phyloP scores from a whole-genome alignment of 1,140 invertebrate genomes.

The Drosophila pseudoananassae region DNA sequence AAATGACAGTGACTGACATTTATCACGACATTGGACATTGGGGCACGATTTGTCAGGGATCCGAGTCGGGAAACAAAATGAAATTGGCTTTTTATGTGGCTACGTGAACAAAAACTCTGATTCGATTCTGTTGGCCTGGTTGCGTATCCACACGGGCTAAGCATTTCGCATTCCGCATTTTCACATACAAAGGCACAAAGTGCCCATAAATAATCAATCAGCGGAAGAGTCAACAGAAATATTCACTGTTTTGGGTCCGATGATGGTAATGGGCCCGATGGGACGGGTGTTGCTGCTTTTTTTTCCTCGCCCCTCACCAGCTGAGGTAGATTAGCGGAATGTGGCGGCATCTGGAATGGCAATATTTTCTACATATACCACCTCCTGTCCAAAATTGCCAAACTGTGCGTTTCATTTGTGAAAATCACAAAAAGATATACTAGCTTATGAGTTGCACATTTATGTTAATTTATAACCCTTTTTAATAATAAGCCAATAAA shows the following conservation, averaged over 20 bases:
- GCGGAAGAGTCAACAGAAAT: constrained; percentile 40
- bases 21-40: constrained; percentile 64
- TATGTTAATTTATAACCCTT: no score
- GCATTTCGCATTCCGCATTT: constrained; percentile 30
- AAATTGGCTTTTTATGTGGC: constrained; percentile 73
- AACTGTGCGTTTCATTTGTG: constrained; percentile 4
- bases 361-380: background rate
- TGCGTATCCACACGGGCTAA: constrained; percentile 35
- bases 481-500: no score
- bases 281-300: background rate
- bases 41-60: constrained; percentile 71
- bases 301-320: background rate
- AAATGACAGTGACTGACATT: constrained; percentile 64
- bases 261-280: constrained; percentile 40
- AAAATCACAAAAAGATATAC: background rate
- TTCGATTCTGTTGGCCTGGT: constrained; percentile 31
- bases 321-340: constrained; percentile 22
- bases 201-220: constrained; percentile 52
- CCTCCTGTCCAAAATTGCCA: constrained; percentile 9
- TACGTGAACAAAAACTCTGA: constrained; percentile 36
- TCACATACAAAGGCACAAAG: constrained; percentile 25
- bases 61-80: constrained; percentile 39
- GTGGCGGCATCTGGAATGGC: constrained; percentile 22
- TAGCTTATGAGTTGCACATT: background rate
- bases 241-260: constrained; percentile 24